phyloP scores from a whole-genome alignment of 2,888 invertebrate genomes.

The Encarsia formosa region DNA sequence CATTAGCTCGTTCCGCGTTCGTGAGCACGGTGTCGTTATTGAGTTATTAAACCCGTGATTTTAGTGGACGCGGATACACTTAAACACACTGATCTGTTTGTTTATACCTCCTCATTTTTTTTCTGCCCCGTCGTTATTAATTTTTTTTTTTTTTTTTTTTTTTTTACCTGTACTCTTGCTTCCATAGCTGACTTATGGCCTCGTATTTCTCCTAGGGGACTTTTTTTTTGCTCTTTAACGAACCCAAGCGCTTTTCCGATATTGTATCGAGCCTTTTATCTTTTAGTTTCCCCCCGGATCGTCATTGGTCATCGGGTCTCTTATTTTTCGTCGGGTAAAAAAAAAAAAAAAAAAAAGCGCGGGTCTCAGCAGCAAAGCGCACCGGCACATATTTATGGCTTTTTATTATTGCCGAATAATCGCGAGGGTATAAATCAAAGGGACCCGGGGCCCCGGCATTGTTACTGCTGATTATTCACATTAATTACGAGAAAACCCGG shows the following conservation, averaged over 20 bases:
- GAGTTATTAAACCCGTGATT: too few relatives aligned
- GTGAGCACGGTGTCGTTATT: too few relatives aligned
- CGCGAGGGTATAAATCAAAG: too few relatives aligned
- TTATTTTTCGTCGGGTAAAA: slow-evolving; percentile 6
- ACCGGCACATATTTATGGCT: slow-evolving; percentile 9
- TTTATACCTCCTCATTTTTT: too few relatives aligned
- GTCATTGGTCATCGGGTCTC: slow-evolving; percentile 22
- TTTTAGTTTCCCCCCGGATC: slow-evolving; percentile 18
- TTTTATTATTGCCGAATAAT: slow-evolving; percentile 22
- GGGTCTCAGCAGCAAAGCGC: neutral
- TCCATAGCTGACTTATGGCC: slow-evolving; percentile 18
- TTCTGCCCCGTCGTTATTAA: too few relatives aligned
- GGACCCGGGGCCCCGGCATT: too few relatives aligned
- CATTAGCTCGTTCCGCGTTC: too few relatives aligned
- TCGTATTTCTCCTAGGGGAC: slow-evolving; percentile 11
- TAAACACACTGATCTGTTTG: too few relatives aligned
- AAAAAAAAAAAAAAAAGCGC: neutral
- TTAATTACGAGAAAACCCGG: too few relatives aligned
- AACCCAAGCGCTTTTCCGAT: slow-evolving; percentile 7
- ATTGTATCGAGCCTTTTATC: slow-evolving; percentile 16
- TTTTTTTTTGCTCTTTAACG: slow-evolving; percentile 8
- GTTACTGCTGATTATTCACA: too few relatives aligned
- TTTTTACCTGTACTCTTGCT: slow-evolving; percentile 4
- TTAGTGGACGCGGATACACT: too few relatives aligned
- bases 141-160: slow-evolving; percentile 25